phyloP scores from a whole-genome alignment of 2,888 invertebrate genomes.

The Drosophila barbarae region DNA sequence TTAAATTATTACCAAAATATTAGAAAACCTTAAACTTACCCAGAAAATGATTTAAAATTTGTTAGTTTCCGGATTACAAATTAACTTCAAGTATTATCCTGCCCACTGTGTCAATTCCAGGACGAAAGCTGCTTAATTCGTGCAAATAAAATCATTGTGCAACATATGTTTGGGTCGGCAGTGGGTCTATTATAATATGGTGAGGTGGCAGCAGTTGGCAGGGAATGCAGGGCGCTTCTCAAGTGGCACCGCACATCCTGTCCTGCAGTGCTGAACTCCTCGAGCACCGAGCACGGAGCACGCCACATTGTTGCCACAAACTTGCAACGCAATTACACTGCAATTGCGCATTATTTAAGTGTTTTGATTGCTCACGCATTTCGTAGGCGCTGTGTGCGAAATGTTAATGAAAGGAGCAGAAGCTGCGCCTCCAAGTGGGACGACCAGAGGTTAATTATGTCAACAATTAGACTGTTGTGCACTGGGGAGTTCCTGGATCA shows the following conservation, averaged over 20 bases:
- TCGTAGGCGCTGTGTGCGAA: slow-evolving; percentile 47
- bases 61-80: neutral
- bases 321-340: slow-evolving; percentile 71
- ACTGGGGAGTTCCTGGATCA: neutral
- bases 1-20: neutral
- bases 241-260: slow-evolving; percentile 27
- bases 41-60: no score
- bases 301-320: slow-evolving; percentile 53
- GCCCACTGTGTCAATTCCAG: slow-evolving; percentile 51
- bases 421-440: slow-evolving; percentile 9
- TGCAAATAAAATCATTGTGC: slow-evolving; percentile 73
- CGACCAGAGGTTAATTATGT: slow-evolving; percentile 53
- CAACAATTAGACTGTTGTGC: slow-evolving; percentile 63
- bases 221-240: slow-evolving; percentile 36
- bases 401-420: slow-evolving; percentile 42
- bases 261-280: neutral
- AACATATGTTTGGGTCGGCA: slow-evolving; percentile 61
- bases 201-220: slow-evolving; percentile 1
- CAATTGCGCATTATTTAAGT: slow-evolving; percentile 72
- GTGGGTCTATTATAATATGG: slow-evolving; percentile 64
- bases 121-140: slow-evolving; percentile 64
- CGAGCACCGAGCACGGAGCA: slow-evolving; percentile 2
- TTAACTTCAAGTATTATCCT: no score
- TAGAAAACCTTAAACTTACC: neutral
- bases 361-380: slow-evolving; percentile 48